phyloP scores from a whole-genome alignment of 1,140 invertebrate genomes.

The Bombus pascuorum region DNA sequence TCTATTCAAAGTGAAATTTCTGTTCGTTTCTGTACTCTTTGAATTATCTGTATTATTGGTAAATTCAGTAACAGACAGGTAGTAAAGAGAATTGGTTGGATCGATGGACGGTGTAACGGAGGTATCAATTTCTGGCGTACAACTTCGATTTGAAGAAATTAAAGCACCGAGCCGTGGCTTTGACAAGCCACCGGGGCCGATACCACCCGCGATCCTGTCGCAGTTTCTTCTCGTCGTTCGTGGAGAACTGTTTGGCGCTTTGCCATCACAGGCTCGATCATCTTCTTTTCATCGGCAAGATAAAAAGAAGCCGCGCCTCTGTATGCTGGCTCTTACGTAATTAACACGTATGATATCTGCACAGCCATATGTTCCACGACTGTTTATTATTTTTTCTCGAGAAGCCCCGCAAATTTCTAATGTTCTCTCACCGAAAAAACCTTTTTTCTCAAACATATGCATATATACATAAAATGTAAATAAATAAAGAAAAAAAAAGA shows the following conservation, averaged over 20 bases:
- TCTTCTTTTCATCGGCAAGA: conserved; percentile 46
- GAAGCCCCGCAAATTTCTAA: not conserved
- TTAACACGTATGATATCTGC: conserved; percentile 39
- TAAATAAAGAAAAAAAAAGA: not conserved
- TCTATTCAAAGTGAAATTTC: too few species aligned
- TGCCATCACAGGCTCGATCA: conserved; percentile 49
- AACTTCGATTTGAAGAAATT: conserved; percentile 38
- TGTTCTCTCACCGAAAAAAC: not conserved
- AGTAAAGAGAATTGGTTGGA: not conserved
- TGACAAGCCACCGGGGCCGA: conserved; percentile 34
- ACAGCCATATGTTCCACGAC: not conserved
- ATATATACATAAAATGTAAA: not conserved
- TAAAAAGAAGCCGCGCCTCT: conserved; percentile 35
- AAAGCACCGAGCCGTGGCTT: conserved; percentile 23
- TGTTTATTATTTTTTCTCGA: not conserved
- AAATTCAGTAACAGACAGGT: not conserved
- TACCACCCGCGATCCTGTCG: conserved; percentile 35
- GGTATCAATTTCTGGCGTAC: conserved; percentile 15
- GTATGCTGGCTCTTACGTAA: conserved; percentile 35
- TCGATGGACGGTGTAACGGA: not conserved
- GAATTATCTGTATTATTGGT: not conserved
- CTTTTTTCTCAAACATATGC: not conserved
- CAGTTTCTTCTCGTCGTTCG: conserved; percentile 34
- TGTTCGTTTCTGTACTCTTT: not conserved
- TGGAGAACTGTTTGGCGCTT: conserved; percentile 39